Base-by-base conservation (phyloP, 2,888 invertebrate species). In the Lampropteryx suffumata region DNA sequence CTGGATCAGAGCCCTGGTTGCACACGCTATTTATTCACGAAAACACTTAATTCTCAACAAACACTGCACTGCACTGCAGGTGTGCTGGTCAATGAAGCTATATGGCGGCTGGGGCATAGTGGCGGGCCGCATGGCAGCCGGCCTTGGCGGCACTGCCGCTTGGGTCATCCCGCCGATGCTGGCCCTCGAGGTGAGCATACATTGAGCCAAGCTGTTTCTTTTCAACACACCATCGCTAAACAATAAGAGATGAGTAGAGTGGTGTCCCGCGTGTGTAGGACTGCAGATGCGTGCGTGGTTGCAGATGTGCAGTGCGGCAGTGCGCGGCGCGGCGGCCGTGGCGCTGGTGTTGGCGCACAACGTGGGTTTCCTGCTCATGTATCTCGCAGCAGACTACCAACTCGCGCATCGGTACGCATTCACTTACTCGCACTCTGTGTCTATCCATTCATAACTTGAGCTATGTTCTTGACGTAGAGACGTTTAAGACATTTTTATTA, bases 61-160 rank as follows among this genome's bases (percentile, higher is more conserved):
- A n/a, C 17, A 17, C 3, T 4, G 17, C 17, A 2, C 4, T 4
- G 11, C 11, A 14, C 28, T 10, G 8, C 71, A 83, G 84, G 59
- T 73, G 45, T 82, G 85, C 66, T 85, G 85, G 85, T 57, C 78
- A 49, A 64, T 84, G 64, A 84, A 81, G 71, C 64, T 84, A 59
- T 61, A 46, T 21, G 79, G 78, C 21, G 76, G 70, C 1, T 79
- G 79, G 81, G 73, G 77, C 64, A 55, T 82, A 61, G 62, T 73
- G 50, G 67, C 41, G 4, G 85, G 78, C 27, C 74, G 85, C 27
- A 64, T 72, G n/a, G 73, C 69, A 3, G 85, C 84, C 0, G 84
- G 84, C 0, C 59, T 80, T 6, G 84, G 78, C 1, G 82, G 82
- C 21, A 81, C 83, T 8, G 76, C 75, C n/a, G 81, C 81, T 5